These are phyloP conservation scores for Listrodromus nycthemerus DNA, from an alignment of 2,888 invertebrate genomes.

Conservation along the genomic window DNA sequence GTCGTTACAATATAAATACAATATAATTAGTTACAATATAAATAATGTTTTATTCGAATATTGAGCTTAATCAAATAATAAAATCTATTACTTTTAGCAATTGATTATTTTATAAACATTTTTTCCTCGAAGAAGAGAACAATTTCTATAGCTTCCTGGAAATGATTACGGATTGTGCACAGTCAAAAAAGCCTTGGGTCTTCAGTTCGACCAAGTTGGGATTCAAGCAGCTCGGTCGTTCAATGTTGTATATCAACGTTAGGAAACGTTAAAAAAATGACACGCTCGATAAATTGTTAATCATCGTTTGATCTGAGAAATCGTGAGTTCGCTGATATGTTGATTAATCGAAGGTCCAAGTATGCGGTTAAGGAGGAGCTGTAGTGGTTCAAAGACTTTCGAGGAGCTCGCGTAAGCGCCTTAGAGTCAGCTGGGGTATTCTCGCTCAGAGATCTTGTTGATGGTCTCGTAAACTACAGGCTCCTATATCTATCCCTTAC, in stretches of 20 bases:
- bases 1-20: too few species aligned
- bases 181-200: neutral
- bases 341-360: slow-evolving; percentile 10
- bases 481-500: neutral
- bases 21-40: too few species aligned
- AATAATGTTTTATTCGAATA: too few species aligned
- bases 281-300: neutral
- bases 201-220: neutral
- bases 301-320: slow-evolving; percentile 4
- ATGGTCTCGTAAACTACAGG: slow-evolving; percentile 15
- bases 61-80: too few species aligned
- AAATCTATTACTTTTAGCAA: too few species aligned
- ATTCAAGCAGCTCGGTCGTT: neutral
- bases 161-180: neutral
- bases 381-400: neutral
- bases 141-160: too few species aligned
- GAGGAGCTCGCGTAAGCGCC: neutral
- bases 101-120: too few species aligned
- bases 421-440: neutral
- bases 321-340: slow-evolving; percentile 1
- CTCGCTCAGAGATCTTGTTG: neutral
- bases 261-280: neutral
- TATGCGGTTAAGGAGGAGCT: neutral
- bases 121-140: too few species aligned
- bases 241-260: too few species aligned